Percentiles rank a stretch among this genome's conserved stretches.
phyloP scores from a whole-genome alignment of 2,797 vertebrate species.

The Sebastes goodei region DNA sequence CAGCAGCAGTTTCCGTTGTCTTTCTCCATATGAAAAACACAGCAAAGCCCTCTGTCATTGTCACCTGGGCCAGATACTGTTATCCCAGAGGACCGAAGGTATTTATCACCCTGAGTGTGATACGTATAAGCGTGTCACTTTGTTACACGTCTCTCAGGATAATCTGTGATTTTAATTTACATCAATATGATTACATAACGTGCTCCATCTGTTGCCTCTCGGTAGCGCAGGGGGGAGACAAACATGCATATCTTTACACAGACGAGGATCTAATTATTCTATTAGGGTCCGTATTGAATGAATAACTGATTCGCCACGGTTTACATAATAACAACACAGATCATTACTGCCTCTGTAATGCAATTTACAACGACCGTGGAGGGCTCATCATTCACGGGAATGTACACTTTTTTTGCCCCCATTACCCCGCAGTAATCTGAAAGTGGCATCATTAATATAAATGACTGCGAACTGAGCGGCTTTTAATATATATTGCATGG shows the following conservation, averaged over 20 bases:
- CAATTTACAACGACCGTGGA: slow-evolving; percentile 46
- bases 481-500: slow-evolving; percentile 49
- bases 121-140: slow-evolving; percentile 18
- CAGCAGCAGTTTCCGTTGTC: slow-evolving; percentile 30
- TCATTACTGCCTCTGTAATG: slow-evolving; percentile 73
- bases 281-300: slow-evolving; percentile 68
- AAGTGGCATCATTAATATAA: slow-evolving; percentile 65
- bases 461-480: slow-evolving; percentile 40
- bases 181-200: slow-evolving; percentile 62
- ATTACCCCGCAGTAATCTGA: slow-evolving; percentile 60
- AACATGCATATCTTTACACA: slow-evolving; percentile 65
- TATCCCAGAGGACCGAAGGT: slow-evolving; percentile 14
- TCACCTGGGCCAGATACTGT: slow-evolving; percentile 42
- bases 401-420: slow-evolving; percentile 42
- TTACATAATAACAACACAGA: slow-evolving; percentile 70
- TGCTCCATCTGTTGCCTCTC: slow-evolving; percentile 64
- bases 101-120: slow-evolving; percentile 50
- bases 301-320: slow-evolving; percentile 72
- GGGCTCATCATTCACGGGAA: slow-evolving; percentile 64
- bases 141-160: slow-evolving; percentile 44
- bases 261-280: slow-evolving; percentile 70
- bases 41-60: slow-evolving; percentile 32
- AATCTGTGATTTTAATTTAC: slow-evolving; percentile 64
- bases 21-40: slow-evolving; percentile 42
- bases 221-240: slow-evolving; percentile 49